phyloP scores from a whole-genome alignment of 2,113 vertebrate species.

The Scartelaos histophorus region DNA sequence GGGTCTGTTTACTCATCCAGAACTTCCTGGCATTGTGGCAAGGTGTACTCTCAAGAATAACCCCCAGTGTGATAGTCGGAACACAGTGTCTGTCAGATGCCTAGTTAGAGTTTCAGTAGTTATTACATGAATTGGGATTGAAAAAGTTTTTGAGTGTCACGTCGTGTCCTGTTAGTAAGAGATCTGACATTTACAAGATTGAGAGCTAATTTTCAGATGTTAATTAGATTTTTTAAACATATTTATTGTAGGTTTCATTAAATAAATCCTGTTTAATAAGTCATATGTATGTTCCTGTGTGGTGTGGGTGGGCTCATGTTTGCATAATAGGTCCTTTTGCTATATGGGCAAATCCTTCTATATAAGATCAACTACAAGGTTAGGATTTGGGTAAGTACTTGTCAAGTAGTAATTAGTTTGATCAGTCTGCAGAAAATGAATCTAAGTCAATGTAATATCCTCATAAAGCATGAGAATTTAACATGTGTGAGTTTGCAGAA shows the following conservation, averaged over 20 bases:
- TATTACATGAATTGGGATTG: not conserved
- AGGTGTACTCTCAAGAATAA: constrained; percentile 3
- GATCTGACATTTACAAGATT: not conserved
- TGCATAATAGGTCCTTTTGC: no score
- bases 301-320: no score
- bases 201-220: no score
- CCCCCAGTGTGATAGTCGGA: not conserved
- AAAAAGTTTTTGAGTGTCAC: not conserved
- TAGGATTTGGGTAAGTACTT: no score
- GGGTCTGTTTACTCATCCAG: constrained; percentile 13
- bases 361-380: no score
- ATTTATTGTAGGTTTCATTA: no score
- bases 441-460: not conserved
- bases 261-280: no score
- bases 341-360: no score
- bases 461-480: not conserved
- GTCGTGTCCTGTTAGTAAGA: not conserved
- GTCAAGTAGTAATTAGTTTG: no score
- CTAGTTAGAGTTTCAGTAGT: not conserved
- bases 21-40: not conserved
- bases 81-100: not conserved
- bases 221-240: no score
- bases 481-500: not conserved
- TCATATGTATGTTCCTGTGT: no score
- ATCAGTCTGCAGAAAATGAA: no score